Conservation (phyloP, 1,140 invertebrate species). For the Dreissena rostriformis region DNA sequence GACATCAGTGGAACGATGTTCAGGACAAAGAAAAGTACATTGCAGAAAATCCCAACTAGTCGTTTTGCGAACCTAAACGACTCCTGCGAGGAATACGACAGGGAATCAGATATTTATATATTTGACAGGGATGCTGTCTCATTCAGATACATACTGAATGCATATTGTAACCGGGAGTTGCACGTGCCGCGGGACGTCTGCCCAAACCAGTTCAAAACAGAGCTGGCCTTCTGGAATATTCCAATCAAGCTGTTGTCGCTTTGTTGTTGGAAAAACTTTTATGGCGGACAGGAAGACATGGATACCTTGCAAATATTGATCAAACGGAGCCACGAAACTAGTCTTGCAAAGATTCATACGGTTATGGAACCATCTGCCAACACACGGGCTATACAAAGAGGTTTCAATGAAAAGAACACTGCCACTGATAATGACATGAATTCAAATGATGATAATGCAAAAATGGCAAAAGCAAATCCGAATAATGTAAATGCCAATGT, state of each 20-base stretch:
- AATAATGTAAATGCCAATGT: not conserved
- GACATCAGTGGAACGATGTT: no score
- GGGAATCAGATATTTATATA: not conserved
- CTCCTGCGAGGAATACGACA: no score
- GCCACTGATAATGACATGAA: no score
- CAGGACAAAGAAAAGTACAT: no score
- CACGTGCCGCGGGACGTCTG: conserved; percentile 16
- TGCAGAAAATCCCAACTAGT: no score
- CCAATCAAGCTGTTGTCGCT: not conserved
- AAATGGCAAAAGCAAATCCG: no score
- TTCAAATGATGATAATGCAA: not conserved
- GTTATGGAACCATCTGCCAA: no score
- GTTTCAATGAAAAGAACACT: no score
- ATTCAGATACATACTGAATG: conserved; percentile 16
- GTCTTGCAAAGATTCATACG: not conserved
- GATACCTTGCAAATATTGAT: not conserved
- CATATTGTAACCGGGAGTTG: not conserved
- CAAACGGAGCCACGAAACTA: not conserved
- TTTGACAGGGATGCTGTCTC: conserved; percentile 14
- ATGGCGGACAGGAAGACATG: not conserved
- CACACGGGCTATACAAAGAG: no score
- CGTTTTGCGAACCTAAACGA: no score
- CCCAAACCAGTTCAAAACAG: conserved; percentile 4
- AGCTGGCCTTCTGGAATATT: conserved; percentile 4
- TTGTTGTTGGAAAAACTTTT: conserved; percentile 25